Conservation (phyloP, 2,888 invertebrate genomes). For the Ochropleura leucogaster region DNA sequence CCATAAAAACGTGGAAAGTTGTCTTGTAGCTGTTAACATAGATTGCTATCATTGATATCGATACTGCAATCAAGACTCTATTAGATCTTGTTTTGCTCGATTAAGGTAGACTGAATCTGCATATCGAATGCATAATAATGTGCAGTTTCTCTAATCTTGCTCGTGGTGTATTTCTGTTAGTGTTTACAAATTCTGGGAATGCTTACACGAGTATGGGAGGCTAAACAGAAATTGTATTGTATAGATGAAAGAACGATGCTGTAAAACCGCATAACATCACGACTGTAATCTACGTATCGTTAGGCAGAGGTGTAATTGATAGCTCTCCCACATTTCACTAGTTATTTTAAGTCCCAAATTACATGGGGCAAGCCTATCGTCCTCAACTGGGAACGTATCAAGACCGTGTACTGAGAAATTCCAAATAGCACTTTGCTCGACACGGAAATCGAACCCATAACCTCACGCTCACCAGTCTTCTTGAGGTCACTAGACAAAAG, state of each 20-base stretch:
- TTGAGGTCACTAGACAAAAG: no score
- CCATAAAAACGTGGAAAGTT: conserved; percentile 64
- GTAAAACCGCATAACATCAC: neutral
- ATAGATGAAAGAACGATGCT: neutral
- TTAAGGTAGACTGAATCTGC: conserved; percentile 28
- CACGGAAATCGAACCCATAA: no score
- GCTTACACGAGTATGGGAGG: conserved; percentile 1
- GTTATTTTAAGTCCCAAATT: no score
- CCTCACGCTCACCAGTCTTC: no score
- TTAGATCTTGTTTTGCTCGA: conserved; percentile 41
- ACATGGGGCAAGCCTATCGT: no score
- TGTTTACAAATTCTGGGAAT: conserved; percentile 4
- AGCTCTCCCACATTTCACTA: no score
- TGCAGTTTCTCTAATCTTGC: conserved; percentile 6
- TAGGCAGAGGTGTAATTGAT: no score
- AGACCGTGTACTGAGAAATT: no score
- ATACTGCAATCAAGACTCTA: conserved; percentile 32
- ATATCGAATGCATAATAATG: conserved; percentile 45
- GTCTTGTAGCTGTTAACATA: conserved; percentile 42
- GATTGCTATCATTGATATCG: conserved; percentile 41
- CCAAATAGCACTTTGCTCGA: no score
- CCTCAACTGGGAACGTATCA: no score
- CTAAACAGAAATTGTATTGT: neutral
- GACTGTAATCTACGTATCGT: no score
- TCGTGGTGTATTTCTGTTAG: conserved; percentile 17